A percentile compares a stretch with the other conserved stretches of the same genome.
Evolutionary conservation across 92 coral and sea anemone genomes (phyloP).

Genomic region (Anthopleura xanthogrammica): DNA sequence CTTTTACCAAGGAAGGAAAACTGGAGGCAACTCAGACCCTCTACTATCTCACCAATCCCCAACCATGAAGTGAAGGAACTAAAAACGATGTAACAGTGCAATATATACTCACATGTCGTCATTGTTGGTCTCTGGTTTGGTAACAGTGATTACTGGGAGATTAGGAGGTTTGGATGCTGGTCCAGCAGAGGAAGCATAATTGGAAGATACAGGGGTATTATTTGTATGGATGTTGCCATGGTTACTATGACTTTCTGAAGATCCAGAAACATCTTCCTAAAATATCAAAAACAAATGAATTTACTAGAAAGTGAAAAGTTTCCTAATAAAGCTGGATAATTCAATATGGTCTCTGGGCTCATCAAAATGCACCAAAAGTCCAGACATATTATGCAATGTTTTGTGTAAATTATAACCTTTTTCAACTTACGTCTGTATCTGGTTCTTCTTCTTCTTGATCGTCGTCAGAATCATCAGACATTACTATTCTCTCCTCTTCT

Average conservation of each 20-base stretch:
- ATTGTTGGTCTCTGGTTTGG: not conserved
- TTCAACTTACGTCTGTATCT: conserved; percentile 73
- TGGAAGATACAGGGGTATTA: conserved; percentile 9
- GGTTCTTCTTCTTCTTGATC: conserved; percentile 93
- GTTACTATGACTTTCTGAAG: conserved; percentile 58
- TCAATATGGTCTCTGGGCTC: not conserved
- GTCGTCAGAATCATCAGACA: conserved; percentile 87
- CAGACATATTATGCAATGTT: not conserved
- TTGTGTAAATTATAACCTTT: not conserved
- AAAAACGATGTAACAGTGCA: too few relatives aligned
- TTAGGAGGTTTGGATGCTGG: not conserved
- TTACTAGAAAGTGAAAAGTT: not conserved
- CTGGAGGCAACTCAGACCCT: too few relatives aligned
- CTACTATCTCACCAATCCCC: too few relatives aligned
- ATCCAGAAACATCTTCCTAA: conserved; percentile 63
- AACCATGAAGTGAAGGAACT: too few relatives aligned
- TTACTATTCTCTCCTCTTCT: conserved; percentile 39
- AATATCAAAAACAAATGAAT: not conserved
- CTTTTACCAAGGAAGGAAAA: too few relatives aligned
- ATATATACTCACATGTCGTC: not conserved
- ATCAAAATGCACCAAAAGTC: not conserved
- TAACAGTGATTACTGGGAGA: conserved; percentile 6
- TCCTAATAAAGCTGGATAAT: not conserved
- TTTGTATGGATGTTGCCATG: conserved; percentile 27
- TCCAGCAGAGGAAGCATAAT: not conserved